Evolutionary conservation across 2,888 invertebrate genomes (phyloP), one percentile per base, ranked within the genome.

Genomic region (Empis stercorea): DNA sequence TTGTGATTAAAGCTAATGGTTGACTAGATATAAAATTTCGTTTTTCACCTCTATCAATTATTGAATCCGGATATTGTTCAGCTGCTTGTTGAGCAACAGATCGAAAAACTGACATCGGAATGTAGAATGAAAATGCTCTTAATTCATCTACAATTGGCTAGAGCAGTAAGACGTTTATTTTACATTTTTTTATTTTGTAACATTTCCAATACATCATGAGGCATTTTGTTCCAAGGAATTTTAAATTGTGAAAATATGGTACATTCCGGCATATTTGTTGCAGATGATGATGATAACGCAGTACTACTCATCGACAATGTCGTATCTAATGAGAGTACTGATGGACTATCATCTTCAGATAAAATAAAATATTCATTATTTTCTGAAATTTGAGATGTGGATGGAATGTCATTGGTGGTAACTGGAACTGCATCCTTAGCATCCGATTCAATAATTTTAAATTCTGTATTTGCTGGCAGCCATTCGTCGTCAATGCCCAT

Each of bases 81-180:
- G n/a, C 20, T 15, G 43, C 36, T 34, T 44, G 34, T 36, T 44
- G 23, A 14, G 43, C 36, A 17, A 34, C 43, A 5, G 34, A 13
- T 3, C 43, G 43, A 36, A 44, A 36, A 23, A 36, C 10, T 7
- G 32, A 16, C 36, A 43, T 43, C 11, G 30, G 17, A 3, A 32
- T 43, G 32, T 32, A 43, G 30, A 32, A 43, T 13, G 17, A 43
- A 15, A 15, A 40, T 43, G 5, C 43, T 5, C 43, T 27, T 6
- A 43, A 16, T 43, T 43, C 43, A 32, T 43, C 43, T 6, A 42
- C 42, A 27, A 42, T 37, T 37, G n/a, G 37, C 37, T 15, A 37
- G 16, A 37, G 37, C 37, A 15, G 37, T 37, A n/a, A 37, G 37
- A n/a, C 37, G 14, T 37, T 37, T 37, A 37, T 16, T 16, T 37